Evolutionary conservation across 2,797 vertebrate genomes (phyloP).

Genomic region (Urophycis tenuis): DNA sequence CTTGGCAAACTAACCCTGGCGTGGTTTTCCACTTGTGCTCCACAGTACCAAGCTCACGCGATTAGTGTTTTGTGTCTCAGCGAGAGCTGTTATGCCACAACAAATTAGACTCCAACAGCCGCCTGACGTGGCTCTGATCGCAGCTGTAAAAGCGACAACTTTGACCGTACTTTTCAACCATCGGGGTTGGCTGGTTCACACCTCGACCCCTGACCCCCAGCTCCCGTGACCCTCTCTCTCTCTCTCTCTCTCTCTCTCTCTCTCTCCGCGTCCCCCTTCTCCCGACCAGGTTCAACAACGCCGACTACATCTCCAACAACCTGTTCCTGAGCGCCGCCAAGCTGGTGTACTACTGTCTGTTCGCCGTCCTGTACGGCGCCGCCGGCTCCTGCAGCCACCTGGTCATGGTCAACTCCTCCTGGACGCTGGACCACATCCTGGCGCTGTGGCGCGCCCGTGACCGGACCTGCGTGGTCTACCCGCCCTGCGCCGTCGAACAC

Average conservation of each 20-base stretch:
- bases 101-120: too few species aligned
- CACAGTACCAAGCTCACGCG: too few species aligned
- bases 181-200: too few species aligned
- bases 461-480: constrained; percentile 81
- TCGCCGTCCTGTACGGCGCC: constrained; percentile 83
- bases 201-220: too few species aligned
- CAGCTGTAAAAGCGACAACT: too few species aligned
- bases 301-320: constrained; percentile 77
- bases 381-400: constrained; percentile 88
- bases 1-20: too few species aligned
- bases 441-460: constrained; percentile 82
- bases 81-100: too few species aligned
- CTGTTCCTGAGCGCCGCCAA: constrained; percentile 83
- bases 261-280: not conserved
- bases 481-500: constrained; percentile 83
- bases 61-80: too few species aligned
- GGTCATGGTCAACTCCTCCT: constrained; percentile 95
- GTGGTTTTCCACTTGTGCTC: too few species aligned
- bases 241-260: not conserved
- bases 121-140: too few species aligned
- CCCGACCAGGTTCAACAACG: constrained; percentile 81
- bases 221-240: too few species aligned
- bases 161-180: too few species aligned
- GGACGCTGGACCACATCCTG: constrained; percentile 90
- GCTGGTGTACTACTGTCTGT: constrained; percentile 84